Base-by-base conservation (phyloP, 2,113 vertebrate species). In the Pedionomus torquatus region DNA sequence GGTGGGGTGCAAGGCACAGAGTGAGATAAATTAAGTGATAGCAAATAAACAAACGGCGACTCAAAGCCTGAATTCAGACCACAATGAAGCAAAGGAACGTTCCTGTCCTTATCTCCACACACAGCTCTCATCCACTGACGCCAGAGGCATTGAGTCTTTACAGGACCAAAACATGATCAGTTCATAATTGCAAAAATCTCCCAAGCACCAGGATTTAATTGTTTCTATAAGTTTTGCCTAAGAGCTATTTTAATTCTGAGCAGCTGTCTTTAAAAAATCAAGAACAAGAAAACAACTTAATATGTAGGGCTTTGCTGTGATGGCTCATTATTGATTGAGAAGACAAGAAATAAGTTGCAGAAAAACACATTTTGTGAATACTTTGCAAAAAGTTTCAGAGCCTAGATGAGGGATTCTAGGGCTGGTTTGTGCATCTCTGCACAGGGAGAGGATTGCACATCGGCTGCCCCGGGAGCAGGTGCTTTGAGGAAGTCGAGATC, bases 181-280 rank as follows among this genome's bases (percentile, higher is more conserved):
- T 61, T 84, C 69, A 44, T 92, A 95, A 96, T 89, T 95, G 91
- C 92, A 84, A 85, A 91, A 87, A 19, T 52, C 69, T 95, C 80
- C 81, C 64, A 55, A 92, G 55, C 78, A 92, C 88, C 69, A 79
- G 69, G 61, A 68, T 95, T 96, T 96, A 96, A 97, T 95, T 92
- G 83, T 87, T 95, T 92, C 87, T 68, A 1, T 48, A 71, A 85
- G 52, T 79, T 94, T 90, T 95, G 95, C 94, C 94, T 79, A 76
- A 58, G 46, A 97, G 96, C 92, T 91, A 70, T 96, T 96, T 95
- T 69, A 89, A 97, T 91, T 91, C 81, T 86, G 69, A 95, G 89
- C 90, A 96, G 86, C 80, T 95, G 90, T 78, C 83, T 92, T 46
- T 58, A 70, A 87, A 54, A 54, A 54, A 30, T 41, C 43, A 77